A percentile compares a stretch with the other conserved stretches of the same genome.
Evolutionary conservation across 1,140 invertebrate species (phyloP).

Genomic region (Batillaria attramentaria): DNA sequence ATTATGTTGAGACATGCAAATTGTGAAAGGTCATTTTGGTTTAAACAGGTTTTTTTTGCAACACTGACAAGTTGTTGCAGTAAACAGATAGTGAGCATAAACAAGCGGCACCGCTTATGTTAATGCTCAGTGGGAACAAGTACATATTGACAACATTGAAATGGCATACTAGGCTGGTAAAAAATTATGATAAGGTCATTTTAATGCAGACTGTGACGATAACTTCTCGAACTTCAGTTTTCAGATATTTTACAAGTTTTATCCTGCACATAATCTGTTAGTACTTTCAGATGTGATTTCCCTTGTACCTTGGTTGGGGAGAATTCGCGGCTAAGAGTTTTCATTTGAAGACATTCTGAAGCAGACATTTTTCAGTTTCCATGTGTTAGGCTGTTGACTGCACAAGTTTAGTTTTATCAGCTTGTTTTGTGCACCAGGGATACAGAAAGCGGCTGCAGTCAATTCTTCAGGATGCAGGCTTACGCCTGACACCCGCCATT

Average conservation of each 20-base stretch:
- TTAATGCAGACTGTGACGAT: neutral
- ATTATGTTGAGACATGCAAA: too few relatives aligned
- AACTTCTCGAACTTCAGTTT: too few relatives aligned
- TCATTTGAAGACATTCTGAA: too few relatives aligned
- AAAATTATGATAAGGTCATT: neutral
- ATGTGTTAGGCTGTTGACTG: neutral
- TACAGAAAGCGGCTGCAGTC: conserved; percentile 55
- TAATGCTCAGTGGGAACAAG: too few relatives aligned
- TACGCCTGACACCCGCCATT: conserved; percentile 44
- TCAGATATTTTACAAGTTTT: too few relatives aligned
- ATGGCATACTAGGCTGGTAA: neutral
- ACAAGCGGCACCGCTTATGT: too few relatives aligned
- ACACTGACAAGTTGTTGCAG: neutral
- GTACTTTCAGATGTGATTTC: too few relatives aligned
- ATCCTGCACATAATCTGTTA: too few relatives aligned
- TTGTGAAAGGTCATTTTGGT: neutral
- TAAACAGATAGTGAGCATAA: too few relatives aligned
- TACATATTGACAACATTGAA: neutral
- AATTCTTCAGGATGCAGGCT: conserved; percentile 63
- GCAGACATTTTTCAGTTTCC: neutral
- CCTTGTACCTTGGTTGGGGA: too few relatives aligned
- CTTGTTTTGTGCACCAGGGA: conserved; percentile 49
- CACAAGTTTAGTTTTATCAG: neutral
- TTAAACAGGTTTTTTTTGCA: neutral
- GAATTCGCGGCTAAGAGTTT: too few relatives aligned